A percentile compares a stretch with the other conserved stretches of the same genome.
Conservation (phyloP, 2,888 invertebrate genomes). For the Drosophila gaucha region DNA sequence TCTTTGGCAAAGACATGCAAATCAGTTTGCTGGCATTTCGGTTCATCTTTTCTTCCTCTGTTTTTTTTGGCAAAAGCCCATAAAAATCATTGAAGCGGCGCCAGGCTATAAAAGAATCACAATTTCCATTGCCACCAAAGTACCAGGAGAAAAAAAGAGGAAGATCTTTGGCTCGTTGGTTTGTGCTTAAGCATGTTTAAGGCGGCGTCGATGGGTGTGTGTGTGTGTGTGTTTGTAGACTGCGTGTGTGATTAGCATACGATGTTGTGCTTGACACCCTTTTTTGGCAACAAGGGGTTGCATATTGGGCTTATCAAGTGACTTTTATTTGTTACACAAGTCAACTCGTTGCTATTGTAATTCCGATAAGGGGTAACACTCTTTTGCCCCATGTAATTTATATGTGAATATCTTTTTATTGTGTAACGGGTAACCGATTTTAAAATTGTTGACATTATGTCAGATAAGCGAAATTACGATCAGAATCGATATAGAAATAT, state of each 20-base stretch:
- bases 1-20: conserved; percentile 58
- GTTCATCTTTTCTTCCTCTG: conserved; percentile 20
- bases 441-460: conserved; percentile 72
- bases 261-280: conserved; percentile 68
- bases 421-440: conserved; percentile 54
- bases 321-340: conserved; percentile 76
- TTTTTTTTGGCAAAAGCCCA: conserved; percentile 52
- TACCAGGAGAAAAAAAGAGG: conserved; percentile 18
- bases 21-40: conserved; percentile 55
- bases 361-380: conserved; percentile 62
- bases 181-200: conserved; percentile 68
- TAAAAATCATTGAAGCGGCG: conserved; percentile 82
- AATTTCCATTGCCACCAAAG: conserved; percentile 63
- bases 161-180: conserved; percentile 64
- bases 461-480: conserved; percentile 77
- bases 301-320: conserved; percentile 71
- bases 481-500: not conserved
- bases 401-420: conserved; percentile 64
- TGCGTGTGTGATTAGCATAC: conserved; percentile 71
- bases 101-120: conserved; percentile 71
- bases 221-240: conserved; percentile 15
- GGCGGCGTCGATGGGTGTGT: conserved; percentile 45
- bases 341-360: conserved; percentile 58
- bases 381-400: conserved; percentile 65
- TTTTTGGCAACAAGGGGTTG: conserved; percentile 64